Base-by-base conservation (phyloP, 1,140 invertebrate genomes). In the Apis florea region DNA sequence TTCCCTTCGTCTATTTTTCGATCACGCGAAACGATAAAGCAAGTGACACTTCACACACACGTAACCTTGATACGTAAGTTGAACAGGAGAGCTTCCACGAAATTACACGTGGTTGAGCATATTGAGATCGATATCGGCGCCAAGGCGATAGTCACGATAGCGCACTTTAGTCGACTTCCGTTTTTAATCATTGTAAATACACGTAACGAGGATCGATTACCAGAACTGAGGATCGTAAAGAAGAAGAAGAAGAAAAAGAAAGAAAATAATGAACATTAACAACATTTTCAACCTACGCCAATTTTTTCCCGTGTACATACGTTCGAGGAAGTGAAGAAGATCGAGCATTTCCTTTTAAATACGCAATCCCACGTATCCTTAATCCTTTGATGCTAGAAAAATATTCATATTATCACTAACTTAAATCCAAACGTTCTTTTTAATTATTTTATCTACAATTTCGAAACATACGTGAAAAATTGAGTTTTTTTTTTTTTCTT, bases 281-380 rank as follows among this genome's bases (percentile, higher is more conserved):
- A 12, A 64, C 51, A 40, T 19, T 47, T 61, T n/a, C 47, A 19
- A 17, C 17, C 47, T 26, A 49, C 13, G 6, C 2, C 31, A 40
- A 40, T 40, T 40, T 40, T 40, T 21, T 69, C 56, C 70, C n/a
- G n/a, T 15, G 11, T 19, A 54, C 66, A 72, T 61, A 40, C 73
- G 69, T 53, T 63, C 49, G n/a, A 26, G 1, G 24, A n/a, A 24
- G 12, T 12, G n/a, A 54, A 70, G 73, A 70, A 77, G 74, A 56
- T 82, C 66, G 49, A 70, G 74, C 21, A 51, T 24, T 67, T 69
- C 63, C 31, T 49, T 56, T 81, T 81, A 75, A 82, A 58, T 56
- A n/a, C 6, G 6, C 17, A n/a, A 26, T 19, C 10, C 68, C 31
- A n/a, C 73, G 54, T n/a, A n/a, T 31, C 31, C 31, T 40, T 40